Evolutionary conservation across 2,888 invertebrate genomes (phyloP).

Genomic region (Meteorus colon): DNA sequence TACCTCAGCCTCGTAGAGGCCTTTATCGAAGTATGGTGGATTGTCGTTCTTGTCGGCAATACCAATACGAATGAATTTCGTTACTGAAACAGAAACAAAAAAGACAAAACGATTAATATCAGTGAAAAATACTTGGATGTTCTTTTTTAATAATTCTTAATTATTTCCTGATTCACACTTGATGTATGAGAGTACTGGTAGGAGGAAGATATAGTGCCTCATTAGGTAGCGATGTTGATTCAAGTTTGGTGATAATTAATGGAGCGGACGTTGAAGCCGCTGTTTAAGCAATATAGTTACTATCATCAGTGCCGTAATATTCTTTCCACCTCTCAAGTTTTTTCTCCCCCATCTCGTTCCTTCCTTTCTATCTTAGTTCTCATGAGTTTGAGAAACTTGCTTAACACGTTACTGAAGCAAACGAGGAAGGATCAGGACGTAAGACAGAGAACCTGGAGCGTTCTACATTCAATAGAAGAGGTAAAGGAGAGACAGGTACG

Average conservation of each 20-base stretch:
- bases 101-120: slow-evolving; percentile 27
- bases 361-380: background rate
- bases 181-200: background rate
- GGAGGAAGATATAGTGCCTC: background rate
- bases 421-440: background rate
- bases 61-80: slow-evolving; percentile 97
- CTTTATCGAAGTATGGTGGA: slow-evolving; percentile 98
- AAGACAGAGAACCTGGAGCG: background rate
- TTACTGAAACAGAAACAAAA: slow-evolving; percentile 82
- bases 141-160: background rate
- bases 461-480: slow-evolving; percentile 31
- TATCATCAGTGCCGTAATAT: slow-evolving; percentile 4
- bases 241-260: slow-evolving; percentile 51
- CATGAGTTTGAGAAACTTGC: slow-evolving; percentile 37
- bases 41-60: slow-evolving; percentile 99
- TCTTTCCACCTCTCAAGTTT: background rate
- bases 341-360: background rate
- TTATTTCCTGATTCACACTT: slow-evolving; percentile 1
- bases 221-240: slow-evolving; percentile 12
- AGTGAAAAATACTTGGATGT: background rate
- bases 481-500: slow-evolving; percentile 13
- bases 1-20: slow-evolving; percentile 96
- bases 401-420: slow-evolving; percentile 26
- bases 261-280: slow-evolving; percentile 46
- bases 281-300: slow-evolving; percentile 41